A percentile compares a stretch with the other conserved stretches of the same genome.
Evolutionary conservation across 1,140 invertebrate species (phyloP).

Genomic region (Meloidogyne floridensis): DNA sequence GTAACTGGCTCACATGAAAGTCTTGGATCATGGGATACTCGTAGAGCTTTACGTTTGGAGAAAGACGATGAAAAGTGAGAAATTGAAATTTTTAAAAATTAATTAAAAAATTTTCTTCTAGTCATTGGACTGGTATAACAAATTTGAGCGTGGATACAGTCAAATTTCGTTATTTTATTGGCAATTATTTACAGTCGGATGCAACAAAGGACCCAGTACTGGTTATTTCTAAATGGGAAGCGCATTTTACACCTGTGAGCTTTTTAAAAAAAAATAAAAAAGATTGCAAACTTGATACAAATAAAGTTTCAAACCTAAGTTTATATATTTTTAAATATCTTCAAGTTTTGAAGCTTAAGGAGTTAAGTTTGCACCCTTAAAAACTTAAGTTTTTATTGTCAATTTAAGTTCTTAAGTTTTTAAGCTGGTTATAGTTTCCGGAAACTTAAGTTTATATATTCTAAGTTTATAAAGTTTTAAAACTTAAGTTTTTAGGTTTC

Average conservation of each 20-base stretch:
- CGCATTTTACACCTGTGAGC: constrained; percentile 53
- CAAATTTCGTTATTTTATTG: constrained; percentile 65
- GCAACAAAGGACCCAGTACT: constrained; percentile 39
- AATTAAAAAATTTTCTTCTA: constrained; percentile 24
- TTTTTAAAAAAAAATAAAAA: background rate
- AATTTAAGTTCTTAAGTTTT: no score
- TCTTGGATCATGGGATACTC: constrained; percentile 50
- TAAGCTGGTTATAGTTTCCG: no score
- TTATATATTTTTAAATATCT: background rate
- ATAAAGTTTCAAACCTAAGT: no score
- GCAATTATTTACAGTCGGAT: constrained; percentile 59
- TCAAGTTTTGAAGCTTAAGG: background rate
- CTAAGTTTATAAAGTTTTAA: no score
- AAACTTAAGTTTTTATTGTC: no score
- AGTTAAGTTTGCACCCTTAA: no score
- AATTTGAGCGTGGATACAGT: constrained; percentile 43
- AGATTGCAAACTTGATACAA: no score
- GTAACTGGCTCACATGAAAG: constrained; percentile 52
- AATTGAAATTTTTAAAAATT: background rate
- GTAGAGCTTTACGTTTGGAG: constrained; percentile 37
- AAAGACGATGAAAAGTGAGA: constrained; percentile 46
- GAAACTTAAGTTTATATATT: no score
- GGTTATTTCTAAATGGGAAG: constrained; percentile 61
- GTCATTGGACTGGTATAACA: constrained; percentile 47
- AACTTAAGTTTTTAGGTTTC: no score